Evolutionary conservation across 2,797 vertebrate genomes (phyloP).

Genomic region (Lepidocolaptes lacrymiger): DNA sequence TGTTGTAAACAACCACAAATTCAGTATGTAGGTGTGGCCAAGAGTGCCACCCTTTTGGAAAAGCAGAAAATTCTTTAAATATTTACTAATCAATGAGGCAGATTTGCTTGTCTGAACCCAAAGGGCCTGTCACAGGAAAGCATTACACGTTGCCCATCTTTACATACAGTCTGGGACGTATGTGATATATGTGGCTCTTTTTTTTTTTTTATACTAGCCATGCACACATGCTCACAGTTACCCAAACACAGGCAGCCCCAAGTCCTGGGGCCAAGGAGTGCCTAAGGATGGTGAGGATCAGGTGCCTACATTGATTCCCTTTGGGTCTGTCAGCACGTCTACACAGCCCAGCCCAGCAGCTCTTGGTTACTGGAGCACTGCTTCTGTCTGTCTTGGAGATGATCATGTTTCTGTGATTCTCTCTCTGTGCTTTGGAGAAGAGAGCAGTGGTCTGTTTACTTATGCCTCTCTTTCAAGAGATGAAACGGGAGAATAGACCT

Average conservation of each 20-base stretch:
- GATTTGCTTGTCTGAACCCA: not conserved
- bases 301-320: not conserved
- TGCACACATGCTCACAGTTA: not conserved
- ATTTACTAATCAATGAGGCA: not conserved
- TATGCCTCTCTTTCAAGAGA: conserved; percentile 15
- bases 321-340: not conserved
- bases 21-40: not conserved
- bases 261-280: not conserved
- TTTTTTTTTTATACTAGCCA: not conserved
- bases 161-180: accelerated
- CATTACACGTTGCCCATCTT: not conserved
- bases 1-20: not conserved
- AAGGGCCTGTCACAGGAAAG: not conserved
- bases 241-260: not conserved
- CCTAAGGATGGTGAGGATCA: not conserved
- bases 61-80: not conserved
- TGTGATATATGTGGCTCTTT: accelerated
- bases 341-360: not conserved
- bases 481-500: conserved; percentile 11
- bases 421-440: not conserved
- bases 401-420: conserved; percentile 6
- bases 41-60: not conserved
- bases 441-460: not conserved
- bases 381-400: not conserved
- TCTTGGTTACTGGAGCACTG: not conserved